phyloP scores from a whole-genome alignment of 2,797 vertebrate genomes.

The Syngnathus acus region DNA sequence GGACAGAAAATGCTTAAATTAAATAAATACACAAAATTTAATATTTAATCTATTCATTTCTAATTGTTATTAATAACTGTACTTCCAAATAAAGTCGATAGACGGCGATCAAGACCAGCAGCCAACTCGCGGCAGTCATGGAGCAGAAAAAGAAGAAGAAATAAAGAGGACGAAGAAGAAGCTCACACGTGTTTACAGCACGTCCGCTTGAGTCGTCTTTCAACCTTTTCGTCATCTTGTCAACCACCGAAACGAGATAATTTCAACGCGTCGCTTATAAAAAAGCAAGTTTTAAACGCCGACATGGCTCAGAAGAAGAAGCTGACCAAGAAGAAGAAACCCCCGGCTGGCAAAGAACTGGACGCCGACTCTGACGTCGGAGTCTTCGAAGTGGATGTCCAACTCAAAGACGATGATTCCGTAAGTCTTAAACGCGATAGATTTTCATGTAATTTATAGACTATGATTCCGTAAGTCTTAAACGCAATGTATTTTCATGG shows the following conservation, averaged over 20 bases:
- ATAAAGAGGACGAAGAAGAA: conserved; percentile 8
- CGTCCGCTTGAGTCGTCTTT: conserved; percentile 35
- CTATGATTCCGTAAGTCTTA: too few relatives aligned
- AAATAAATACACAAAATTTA: too few relatives aligned
- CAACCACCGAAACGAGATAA: not conserved
- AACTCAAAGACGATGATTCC: conserved; percentile 61
- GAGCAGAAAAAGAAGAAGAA: conserved; percentile 15
- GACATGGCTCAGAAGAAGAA: conserved; percentile 75
- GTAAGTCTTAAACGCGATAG: conserved; percentile 26
- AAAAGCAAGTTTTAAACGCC: not conserved
- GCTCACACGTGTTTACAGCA: conserved; percentile 64
- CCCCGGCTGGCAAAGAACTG: conserved; percentile 38
- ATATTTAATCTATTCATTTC: too few relatives aligned
- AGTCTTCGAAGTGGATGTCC: conserved; percentile 67
- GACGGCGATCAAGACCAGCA: conserved; percentile 24
- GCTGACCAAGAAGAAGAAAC: conserved; percentile 64
- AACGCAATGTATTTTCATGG: too few relatives aligned
- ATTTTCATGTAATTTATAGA: too few relatives aligned
- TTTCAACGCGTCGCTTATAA: not conserved
- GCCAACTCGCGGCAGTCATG: rapidly evolving
- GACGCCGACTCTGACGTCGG: conserved; percentile 67
- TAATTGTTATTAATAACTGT: not conserved
- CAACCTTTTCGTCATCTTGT: conserved; percentile 4
- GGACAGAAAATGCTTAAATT: too few relatives aligned
- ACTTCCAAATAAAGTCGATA: not conserved